phyloP scores from a whole-genome alignment of 2,797 vertebrate species.

The Fratercula arctica region DNA sequence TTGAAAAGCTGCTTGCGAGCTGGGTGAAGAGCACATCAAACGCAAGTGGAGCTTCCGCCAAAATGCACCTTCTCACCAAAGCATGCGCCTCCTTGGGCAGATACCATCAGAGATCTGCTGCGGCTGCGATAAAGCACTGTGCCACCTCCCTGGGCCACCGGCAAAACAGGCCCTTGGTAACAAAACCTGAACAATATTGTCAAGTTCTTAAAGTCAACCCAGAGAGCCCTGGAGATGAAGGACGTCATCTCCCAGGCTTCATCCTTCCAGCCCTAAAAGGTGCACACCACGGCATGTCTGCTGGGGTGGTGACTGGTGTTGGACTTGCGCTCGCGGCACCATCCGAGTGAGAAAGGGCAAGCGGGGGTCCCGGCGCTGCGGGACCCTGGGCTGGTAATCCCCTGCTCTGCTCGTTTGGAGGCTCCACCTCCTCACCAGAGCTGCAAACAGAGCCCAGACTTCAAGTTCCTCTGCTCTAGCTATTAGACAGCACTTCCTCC shows the following conservation, averaged over 20 bases:
- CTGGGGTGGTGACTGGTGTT: neutral
- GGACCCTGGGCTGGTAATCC: neutral
- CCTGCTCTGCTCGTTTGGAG: neutral
- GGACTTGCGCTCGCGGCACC: accelerated
- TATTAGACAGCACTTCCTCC: slow-evolving; percentile 36
- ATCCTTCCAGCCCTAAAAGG: neutral
- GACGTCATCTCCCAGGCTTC: accelerated
- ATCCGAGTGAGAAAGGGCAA: neutral
- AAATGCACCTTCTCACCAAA: slow-evolving; percentile 72
- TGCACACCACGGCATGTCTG: accelerated
- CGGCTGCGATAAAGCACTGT: neutral
- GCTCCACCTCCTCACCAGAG: neutral
- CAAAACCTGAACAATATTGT: neutral
- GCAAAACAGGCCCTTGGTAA: neutral
- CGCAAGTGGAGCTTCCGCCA: slow-evolving; percentile 67
- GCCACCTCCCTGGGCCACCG: slow-evolving; percentile 34
- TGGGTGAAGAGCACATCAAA: slow-evolving; percentile 75
- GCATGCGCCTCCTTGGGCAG: slow-evolving; percentile 32
- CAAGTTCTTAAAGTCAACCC: neutral
- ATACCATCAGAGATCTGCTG: slow-evolving; percentile 65
- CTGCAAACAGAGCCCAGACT: neutral
- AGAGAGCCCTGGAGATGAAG: neutral
- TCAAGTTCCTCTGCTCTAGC: neutral
- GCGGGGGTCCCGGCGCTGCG: neutral
- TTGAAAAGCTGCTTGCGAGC: slow-evolving; percentile 56